Percentiles rank a stretch among this genome's conserved stretches.
These are phyloP conservation scores for Brachyhypopomus occidentalis DNA, from an alignment of 2,113 vertebrate genomes.

Conservation along the genomic window DNA sequence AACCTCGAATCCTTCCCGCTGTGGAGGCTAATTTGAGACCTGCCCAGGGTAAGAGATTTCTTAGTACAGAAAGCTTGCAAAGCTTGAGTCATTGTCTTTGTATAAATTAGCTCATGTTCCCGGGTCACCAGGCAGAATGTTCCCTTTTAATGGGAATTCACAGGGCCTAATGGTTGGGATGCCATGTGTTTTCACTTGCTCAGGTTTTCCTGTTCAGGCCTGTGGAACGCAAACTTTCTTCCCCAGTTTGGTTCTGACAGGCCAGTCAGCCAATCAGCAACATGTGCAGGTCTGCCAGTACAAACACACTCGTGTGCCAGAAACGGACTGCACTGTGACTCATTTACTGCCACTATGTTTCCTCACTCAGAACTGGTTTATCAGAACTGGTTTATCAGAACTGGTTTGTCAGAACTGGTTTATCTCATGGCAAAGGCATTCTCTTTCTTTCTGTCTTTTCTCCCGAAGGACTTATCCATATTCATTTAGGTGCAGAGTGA, in stretches of 20 bases:
- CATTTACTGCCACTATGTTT: too few species aligned
- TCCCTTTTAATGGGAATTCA: neutral
- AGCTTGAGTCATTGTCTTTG: conserved; percentile 40
- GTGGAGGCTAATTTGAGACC: conserved; percentile 49
- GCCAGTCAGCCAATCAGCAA: neutral
- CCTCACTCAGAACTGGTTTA: too few species aligned
- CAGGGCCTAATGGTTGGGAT: conserved; percentile 24
- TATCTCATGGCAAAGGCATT: too few species aligned
- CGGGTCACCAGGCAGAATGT: conserved; percentile 21
- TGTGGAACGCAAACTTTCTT: neutral
- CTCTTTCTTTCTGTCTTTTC: neutral
- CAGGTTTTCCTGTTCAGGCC: neutral
- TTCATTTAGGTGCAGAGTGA: conserved; percentile 25
- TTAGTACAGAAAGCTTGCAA: conserved; percentile 30
- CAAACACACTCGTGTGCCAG: too few species aligned
- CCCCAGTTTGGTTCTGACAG: neutral
- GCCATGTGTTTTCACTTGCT: conserved; percentile 29
- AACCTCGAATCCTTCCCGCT: conserved; percentile 45
- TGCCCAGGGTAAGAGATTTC: conserved; percentile 12
- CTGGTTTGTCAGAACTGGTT: too few species aligned
- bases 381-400: too few species aligned
- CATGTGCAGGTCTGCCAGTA: too few species aligned
- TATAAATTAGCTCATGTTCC: conserved; percentile 35
- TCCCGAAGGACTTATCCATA: neutral
- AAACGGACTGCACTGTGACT: too few species aligned